These are phyloP conservation scores for Ceramica pisi DNA, from an alignment of 2,888 invertebrate species.

Conservation along the genomic window DNA sequence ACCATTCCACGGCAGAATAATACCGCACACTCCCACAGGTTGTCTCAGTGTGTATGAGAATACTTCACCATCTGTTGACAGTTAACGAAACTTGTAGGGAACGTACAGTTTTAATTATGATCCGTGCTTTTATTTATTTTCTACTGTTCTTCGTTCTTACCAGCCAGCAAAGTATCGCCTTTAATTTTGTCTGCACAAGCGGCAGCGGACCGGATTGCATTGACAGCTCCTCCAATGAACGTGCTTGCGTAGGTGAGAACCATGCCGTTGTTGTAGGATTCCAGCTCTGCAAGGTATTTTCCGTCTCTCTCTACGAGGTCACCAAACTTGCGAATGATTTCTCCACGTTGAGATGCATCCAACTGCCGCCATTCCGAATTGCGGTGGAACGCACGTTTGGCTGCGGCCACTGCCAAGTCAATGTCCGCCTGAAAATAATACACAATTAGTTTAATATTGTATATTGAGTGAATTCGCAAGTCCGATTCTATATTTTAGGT, in stretches of 20 bases:
- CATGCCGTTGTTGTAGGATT: slow-evolving; percentile 98
- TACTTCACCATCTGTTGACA: slow-evolving; percentile 92
- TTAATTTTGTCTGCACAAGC: slow-evolving; percentile 97
- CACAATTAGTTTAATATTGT: not conserved
- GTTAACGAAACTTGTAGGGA: not conserved
- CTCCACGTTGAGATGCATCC: slow-evolving; percentile 95
- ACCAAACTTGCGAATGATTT: slow-evolving; percentile 93
- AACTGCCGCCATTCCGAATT: slow-evolving; percentile 94
- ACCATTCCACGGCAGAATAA: slow-evolving; percentile 98
- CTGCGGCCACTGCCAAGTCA: slow-evolving; percentile 94
- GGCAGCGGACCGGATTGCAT: slow-evolving; percentile 94
- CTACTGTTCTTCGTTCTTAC: slow-evolving; percentile 64
- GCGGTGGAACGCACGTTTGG: slow-evolving; percentile 91
- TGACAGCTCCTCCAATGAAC: slow-evolving; percentile 88
- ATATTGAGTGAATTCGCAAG: too few relatives aligned
- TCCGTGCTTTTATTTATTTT: not conserved
- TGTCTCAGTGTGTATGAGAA: slow-evolving; percentile 93
- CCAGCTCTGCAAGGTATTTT: slow-evolving; percentile 97
- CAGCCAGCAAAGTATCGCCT: slow-evolving; percentile 92
- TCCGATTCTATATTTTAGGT: too few relatives aligned
- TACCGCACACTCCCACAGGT: slow-evolving; percentile 94
- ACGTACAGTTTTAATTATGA: not conserved
- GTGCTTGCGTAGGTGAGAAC: slow-evolving; percentile 92
- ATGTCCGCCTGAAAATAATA: slow-evolving; percentile 91
- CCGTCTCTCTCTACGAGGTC: slow-evolving; percentile 93